Percentiles rank a stretch among this genome's conserved stretches.
Conservation (phyloP, 92 coral and sea anemone species). For the Epizoanthus ramosus region DNA sequence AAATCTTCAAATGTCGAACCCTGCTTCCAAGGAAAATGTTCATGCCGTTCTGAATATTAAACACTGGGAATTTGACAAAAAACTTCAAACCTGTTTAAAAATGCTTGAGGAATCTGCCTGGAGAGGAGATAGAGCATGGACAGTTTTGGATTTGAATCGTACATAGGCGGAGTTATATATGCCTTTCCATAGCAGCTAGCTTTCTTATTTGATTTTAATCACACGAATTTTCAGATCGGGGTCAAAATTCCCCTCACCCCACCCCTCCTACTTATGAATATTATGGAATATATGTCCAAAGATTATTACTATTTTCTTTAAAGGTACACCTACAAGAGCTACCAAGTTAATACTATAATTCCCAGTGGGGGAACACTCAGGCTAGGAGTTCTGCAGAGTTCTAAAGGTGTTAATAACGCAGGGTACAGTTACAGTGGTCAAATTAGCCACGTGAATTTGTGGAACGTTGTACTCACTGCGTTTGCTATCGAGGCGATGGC, state of each 20-base stretch:
- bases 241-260: not conserved
- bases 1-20: no score
- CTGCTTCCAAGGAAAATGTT: no score
- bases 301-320: not conserved
- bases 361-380: conserved; percentile 2
- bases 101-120: no score
- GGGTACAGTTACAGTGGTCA: not conserved
- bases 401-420: not conserved
- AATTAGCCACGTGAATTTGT: conserved; percentile 5
- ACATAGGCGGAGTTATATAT: no score
- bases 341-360: not conserved
- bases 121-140: no score
- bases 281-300: not conserved
- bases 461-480: not conserved
- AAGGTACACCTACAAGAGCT: not conserved
- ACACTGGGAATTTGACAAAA: no score
- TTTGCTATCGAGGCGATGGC: conserved; percentile 15
- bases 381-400: not conserved
- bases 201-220: no score
- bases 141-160: no score
- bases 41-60: no score
- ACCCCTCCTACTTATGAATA: not conserved
- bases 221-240: no score
- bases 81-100: no score
- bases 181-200: no score